Conservation (phyloP, 1,140 invertebrate genomes). For the Sycophaga agraensis region DNA sequence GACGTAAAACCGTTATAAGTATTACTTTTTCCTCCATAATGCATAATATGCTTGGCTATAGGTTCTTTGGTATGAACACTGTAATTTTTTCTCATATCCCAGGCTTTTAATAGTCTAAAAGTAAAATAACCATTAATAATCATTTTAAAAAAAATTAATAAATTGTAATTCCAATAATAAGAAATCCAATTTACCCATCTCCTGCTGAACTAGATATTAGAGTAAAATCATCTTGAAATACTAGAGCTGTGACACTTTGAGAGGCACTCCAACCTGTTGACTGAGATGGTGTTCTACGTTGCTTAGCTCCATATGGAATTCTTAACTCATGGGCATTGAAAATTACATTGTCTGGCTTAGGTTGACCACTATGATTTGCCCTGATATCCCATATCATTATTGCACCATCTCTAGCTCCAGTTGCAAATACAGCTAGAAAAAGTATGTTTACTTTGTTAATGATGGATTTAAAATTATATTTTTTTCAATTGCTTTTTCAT, state of each 20-base stretch:
- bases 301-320: neutral
- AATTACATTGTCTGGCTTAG: conserved; percentile 57
- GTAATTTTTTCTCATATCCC: conserved; percentile 85
- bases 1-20: conserved; percentile 77
- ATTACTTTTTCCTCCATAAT: conserved; percentile 67
- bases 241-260: conserved; percentile 75
- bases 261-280: conserved; percentile 27
- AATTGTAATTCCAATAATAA: neutral
- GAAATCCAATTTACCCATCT: conserved; percentile 64
- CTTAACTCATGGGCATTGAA: conserved; percentile 21
- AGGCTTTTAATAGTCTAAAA: conserved; percentile 74
- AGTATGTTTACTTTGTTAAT: too few species aligned
- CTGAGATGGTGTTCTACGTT: conserved; percentile 5
- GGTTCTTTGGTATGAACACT: conserved; percentile 69
- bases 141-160: neutral
- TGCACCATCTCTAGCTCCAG: conserved; percentile 80
- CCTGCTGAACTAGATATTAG: conserved; percentile 80
- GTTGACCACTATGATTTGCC: conserved; percentile 54
- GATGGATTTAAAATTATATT: too few species aligned
- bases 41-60: conserved; percentile 69
- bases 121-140: conserved; percentile 1
- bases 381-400: conserved; percentile 83
- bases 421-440: conserved; percentile 71
- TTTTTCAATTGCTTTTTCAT: too few species aligned
- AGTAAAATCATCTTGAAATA: conserved; percentile 75